These are phyloP conservation scores for Hassar affinis DNA, from an alignment of 2,113 vertebrate genomes.

Conservation along the genomic window DNA sequence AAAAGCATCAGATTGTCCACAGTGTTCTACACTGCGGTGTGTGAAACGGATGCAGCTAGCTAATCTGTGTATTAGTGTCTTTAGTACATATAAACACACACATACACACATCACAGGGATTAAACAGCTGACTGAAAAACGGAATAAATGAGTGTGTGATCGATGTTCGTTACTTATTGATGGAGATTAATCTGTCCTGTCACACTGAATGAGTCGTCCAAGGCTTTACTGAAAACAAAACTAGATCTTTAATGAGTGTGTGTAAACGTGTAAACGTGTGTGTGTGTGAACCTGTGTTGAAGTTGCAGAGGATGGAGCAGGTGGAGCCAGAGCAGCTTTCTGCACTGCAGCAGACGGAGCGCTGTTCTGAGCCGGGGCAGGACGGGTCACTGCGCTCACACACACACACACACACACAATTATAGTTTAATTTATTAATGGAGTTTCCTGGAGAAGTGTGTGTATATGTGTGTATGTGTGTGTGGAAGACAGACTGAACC, in stretches of 20 bases:
- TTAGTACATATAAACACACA: neutral
- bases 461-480: too few species aligned
- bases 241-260: neutral
- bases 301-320: neutral
- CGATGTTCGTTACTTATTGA: neutral
- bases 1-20: neutral
- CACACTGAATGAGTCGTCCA: neutral
- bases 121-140: neutral
- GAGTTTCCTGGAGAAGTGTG: neutral
- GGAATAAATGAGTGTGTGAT: neutral
- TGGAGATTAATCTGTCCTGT: neutral
- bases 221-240: neutral
- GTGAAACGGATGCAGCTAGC: neutral
- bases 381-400: conserved; percentile 32
- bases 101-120: too few species aligned
- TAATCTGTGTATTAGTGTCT: neutral
- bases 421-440: neutral
- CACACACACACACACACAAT: neutral
- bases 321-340: conserved; percentile 13
- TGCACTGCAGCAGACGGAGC: conserved; percentile 5
- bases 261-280: too few species aligned
- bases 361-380: conserved; percentile 24
- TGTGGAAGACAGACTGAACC: neutral
- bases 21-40: neutral
- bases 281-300: neutral